Evolutionary conservation across 2,888 invertebrate genomes (phyloP).

Genomic region (Brachynemurus nebulosus): DNA sequence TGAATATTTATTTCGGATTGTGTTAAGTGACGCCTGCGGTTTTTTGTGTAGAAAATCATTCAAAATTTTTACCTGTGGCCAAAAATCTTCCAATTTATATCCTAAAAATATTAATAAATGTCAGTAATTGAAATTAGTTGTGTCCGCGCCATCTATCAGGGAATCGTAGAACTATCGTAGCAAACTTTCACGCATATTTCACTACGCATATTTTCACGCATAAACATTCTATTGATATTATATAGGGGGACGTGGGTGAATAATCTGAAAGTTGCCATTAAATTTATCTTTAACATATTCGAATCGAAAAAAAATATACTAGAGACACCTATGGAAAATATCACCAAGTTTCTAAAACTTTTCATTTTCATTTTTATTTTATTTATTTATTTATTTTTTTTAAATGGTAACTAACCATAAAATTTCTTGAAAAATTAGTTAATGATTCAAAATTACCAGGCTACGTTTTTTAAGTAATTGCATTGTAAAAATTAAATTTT

Average conservation of each 20-base stretch:
- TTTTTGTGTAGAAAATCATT: slow-evolving; percentile 66
- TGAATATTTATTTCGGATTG: slow-evolving; percentile 85
- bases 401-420: too few relatives aligned
- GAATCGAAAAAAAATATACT: too few relatives aligned
- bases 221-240: not conserved
- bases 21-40: slow-evolving; percentile 66
- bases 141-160: not conserved
- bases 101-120: slow-evolving; percentile 35
- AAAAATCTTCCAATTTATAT: slow-evolving; percentile 61
- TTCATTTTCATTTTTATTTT: too few relatives aligned
- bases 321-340: too few relatives aligned
- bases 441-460: too few relatives aligned
- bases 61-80: slow-evolving; percentile 51
- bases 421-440: too few relatives aligned
- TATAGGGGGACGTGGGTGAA: not conserved
- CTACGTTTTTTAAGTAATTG: too few relatives aligned
- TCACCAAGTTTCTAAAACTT: too few relatives aligned
- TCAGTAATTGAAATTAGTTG: not conserved
- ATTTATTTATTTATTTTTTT: too few relatives aligned
- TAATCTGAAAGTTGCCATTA: not conserved
- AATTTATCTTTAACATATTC: not conserved
- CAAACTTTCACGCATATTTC: not conserved
- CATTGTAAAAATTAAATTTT: too few relatives aligned
- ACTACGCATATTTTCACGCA: too few relatives aligned
- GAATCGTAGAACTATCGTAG: not conserved